Conservation (phyloP, 2,888 invertebrate genomes). For the Scaptomyza cyrtandrae region DNA sequence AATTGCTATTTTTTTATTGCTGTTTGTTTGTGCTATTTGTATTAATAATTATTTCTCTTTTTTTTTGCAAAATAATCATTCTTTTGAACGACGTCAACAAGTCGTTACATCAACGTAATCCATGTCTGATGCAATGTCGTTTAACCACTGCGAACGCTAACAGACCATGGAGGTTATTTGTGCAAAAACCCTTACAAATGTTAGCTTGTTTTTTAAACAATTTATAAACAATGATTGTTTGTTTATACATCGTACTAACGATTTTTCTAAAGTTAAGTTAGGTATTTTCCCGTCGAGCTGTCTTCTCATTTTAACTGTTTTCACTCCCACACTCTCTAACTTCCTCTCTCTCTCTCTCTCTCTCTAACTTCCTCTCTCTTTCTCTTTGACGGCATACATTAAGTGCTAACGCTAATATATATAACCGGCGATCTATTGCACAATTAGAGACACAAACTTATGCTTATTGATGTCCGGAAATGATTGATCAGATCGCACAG, state of each 20-base stretch:
- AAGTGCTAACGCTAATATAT: constrained; percentile 39
- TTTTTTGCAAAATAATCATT: neutral
- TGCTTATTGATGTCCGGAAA: constrained; percentile 11
- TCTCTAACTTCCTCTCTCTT: neutral
- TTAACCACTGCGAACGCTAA: neutral
- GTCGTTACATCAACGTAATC: neutral
- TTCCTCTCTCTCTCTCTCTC: neutral
- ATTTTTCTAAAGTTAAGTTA: neutral
- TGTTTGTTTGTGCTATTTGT: too few relatives aligned
- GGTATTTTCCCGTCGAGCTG: neutral
- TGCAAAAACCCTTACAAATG: neutral
- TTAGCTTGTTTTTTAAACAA: neutral
- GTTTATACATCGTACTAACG: neutral
- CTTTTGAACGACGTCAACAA: neutral
- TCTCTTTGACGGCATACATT: neutral
- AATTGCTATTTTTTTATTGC: too few relatives aligned
- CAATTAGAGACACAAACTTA: constrained; percentile 19
- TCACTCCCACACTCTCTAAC: too few relatives aligned
- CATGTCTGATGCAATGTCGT: neutral
- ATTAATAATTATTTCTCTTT: too few relatives aligned
- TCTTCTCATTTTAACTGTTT: neutral
- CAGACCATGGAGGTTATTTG: neutral
- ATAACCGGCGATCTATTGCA: constrained; percentile 17
- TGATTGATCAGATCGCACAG: constrained; percentile 12
- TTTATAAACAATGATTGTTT: neutral